These are phyloP conservation scores for Taphrorychus bicolor DNA, from an alignment of 2,888 invertebrate species.

Conservation along the genomic window DNA sequence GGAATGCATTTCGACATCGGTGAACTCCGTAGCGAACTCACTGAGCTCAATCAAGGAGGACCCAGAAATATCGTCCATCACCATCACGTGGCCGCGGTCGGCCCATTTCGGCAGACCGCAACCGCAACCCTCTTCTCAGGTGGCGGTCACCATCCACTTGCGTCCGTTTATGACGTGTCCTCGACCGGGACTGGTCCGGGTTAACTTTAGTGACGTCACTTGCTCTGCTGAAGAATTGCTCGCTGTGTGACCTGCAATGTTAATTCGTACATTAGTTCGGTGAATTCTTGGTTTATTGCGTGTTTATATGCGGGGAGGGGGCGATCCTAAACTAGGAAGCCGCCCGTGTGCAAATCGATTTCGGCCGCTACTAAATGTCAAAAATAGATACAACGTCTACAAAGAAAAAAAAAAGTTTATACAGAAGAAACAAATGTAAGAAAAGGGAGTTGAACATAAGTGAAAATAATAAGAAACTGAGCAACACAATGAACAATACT, in stretches of 20 bases:
- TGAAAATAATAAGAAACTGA: no score
- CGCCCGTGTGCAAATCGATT: no score
- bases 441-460: no score
- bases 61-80: constrained; percentile 48
- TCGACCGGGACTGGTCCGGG: constrained; percentile 18
- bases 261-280: no score
- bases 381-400: no score
- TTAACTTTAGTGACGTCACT: constrained; percentile 47
- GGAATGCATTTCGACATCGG: constrained; percentile 48
- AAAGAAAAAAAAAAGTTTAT: no score
- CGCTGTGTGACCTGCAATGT: constrained; percentile 54
- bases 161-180: constrained; percentile 38
- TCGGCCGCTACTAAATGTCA: no score
- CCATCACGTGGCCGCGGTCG: constrained; percentile 26
- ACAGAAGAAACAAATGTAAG: no score
- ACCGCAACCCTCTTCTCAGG: constrained; percentile 51
- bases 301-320: no score
- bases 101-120: constrained; percentile 36
- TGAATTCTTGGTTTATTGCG: no score
- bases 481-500: no score
- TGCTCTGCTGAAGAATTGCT: constrained; percentile 59
- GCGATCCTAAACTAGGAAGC: no score
- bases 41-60: constrained; percentile 51
- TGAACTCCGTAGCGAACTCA: constrained; percentile 50
- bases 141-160: constrained; percentile 56